These are phyloP conservation scores for Thalassoma bifasciatum DNA, from an alignment of 2,113 vertebrate genomes.

Conservation along the genomic window DNA sequence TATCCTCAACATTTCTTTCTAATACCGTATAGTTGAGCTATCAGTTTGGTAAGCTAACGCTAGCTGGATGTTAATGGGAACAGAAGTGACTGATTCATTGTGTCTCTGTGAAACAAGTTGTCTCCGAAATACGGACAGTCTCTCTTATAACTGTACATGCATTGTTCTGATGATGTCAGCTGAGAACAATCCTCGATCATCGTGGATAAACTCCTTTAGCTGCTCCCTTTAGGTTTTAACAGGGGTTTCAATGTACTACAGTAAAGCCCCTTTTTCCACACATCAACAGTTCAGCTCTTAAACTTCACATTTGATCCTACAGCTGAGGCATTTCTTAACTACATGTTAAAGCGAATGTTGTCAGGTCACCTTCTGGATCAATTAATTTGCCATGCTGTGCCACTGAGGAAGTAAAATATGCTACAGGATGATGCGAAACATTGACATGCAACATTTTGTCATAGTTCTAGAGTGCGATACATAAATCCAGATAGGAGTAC, in stretches of 20 bases:
- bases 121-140: background rate
- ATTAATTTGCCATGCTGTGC: no score
- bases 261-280: background rate
- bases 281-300: no score
- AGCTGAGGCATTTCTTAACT: no score
- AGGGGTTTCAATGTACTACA: background rate
- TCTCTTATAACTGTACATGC: background rate
- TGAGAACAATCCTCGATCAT: background rate
- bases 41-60: conserved; percentile 47
- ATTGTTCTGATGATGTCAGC: background rate
- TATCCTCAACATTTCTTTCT: background rate
- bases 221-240: background rate
- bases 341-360: no score
- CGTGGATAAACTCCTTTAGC: background rate
- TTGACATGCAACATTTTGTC: no score
- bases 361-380: no score
- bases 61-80: conserved; percentile 31
- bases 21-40: background rate
- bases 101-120: background rate
- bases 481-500: no score
- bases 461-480: no score
- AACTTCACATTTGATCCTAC: no score
- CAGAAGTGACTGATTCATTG: background rate
- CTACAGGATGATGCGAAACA: no score
- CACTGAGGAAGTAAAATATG: no score